Base-by-base conservation (phyloP, 2,113 vertebrate genomes). In the Xiphophorus couchianus region DNA sequence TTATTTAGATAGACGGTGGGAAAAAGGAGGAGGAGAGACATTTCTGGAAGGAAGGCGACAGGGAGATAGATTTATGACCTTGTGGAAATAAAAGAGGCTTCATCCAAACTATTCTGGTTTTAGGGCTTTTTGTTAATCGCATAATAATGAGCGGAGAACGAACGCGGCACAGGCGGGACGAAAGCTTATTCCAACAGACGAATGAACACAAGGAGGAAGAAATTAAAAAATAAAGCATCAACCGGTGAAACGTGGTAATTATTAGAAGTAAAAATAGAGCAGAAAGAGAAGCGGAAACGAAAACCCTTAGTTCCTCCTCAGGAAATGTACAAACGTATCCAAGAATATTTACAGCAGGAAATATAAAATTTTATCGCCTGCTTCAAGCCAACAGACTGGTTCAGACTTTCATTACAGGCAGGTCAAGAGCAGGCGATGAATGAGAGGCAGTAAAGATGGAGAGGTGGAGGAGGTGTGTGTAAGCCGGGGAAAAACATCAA, bases 51-150 rank as follows among this genome's bases (percentile, higher is more conserved):
- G 62, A 69, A 33, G 39, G 27, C 51, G 71, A 67, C 5, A 39
- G 73, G 78, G 69, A 1, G 42, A 75, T n/a, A 31, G 84, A 90
- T 92, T 93, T 92, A 92, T 84, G 84, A 88, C 77, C 60, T 10
- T 10, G 73, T 86, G 89, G 85, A 88, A 89, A 90, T 89, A 86
- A n/a, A n/a, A 76, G 27, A 62, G 29, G 76, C 64, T 78, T 70
- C 66, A 15, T 73, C 76, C 75, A 82, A 90, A 82, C 65, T 82
- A 73, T 77, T 83, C 63, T 51, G 60, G 73, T 67, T 89, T 80
- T 33, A 71, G 76, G 33, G 62, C 69, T 69, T 84, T 66, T 62
- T 60, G 74, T 83, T 83, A 87, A 86, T 85, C 76, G 71, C 77
- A 88, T 74, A 82, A 91, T 90, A 80, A 88, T 83, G 77, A 84